These are phyloP conservation scores for Lerista edwardsae DNA, from an alignment of 2,797 vertebrate genomes.

Conservation along the genomic window DNA sequence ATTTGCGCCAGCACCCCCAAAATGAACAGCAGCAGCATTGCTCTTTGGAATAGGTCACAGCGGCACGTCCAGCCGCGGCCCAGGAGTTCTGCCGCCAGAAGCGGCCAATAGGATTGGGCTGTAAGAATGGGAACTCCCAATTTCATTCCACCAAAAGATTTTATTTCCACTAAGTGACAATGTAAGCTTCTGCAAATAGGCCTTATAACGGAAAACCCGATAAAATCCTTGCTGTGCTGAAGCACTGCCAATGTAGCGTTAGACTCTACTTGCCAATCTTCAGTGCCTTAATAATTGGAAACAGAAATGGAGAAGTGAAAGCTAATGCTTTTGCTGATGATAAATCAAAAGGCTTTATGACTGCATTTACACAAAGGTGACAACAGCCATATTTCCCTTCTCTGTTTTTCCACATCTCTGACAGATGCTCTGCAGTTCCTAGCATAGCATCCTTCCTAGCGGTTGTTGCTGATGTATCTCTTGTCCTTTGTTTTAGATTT, in stretches of 20 bases:
- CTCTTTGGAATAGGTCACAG: too few species aligned
- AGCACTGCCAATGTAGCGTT: background rate
- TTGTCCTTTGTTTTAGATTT: too few species aligned
- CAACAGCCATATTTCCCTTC: background rate
- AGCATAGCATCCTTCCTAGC: too few species aligned
- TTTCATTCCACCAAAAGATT: slow-evolving; percentile 4
- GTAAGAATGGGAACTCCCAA: background rate
- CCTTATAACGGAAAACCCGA: slow-evolving; percentile 29
- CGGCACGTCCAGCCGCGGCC: too few species aligned
- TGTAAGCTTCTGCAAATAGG: slow-evolving; percentile 32
- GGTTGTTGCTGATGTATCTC: too few species aligned
- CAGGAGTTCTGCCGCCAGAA: too few species aligned
- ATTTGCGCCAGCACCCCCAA: too few species aligned
- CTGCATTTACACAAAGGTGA: background rate
- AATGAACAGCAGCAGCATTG: too few species aligned
- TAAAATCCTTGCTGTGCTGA: slow-evolving; percentile 31
- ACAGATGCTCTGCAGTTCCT: background rate
- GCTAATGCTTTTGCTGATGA: background rate
- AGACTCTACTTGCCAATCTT: slow-evolving; percentile 33
- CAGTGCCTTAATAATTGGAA: slow-evolving; percentile 18
- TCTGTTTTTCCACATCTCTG: background rate
- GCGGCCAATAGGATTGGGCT: background rate
- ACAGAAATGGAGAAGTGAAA: slow-evolving; percentile 25
- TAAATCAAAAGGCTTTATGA: slow-evolving; percentile 18
- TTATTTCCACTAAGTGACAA: slow-evolving; percentile 23